Conservation (phyloP, 1,140 invertebrate genomes). For the Dolichoris vasculosae region DNA sequence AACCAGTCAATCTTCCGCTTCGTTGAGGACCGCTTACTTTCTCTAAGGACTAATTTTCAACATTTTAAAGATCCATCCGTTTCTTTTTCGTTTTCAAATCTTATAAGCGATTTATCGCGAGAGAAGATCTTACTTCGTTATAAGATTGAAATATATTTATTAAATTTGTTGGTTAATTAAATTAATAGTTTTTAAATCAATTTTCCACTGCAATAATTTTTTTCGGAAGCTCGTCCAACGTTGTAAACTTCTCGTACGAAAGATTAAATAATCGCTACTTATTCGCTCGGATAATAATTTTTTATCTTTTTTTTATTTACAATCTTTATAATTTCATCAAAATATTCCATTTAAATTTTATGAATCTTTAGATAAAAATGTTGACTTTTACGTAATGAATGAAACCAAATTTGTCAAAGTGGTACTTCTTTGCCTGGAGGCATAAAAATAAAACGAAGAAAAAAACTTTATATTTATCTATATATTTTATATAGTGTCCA, state of each 20-base stretch:
- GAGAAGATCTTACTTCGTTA: background rate
- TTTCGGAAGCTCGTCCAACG: background rate
- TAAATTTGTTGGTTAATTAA: background rate
- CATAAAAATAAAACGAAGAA: background rate
- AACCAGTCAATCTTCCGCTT: background rate
- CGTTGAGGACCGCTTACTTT: background rate
- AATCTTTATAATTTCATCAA: too few species aligned
- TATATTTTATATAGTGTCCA: background rate
- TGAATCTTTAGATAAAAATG: too few species aligned
- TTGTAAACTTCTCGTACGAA: background rate
- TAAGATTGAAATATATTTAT: background rate
- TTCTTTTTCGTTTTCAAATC: background rate
- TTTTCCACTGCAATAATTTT: background rate
- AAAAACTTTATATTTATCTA: conserved; percentile 5
- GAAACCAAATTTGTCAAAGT: background rate
- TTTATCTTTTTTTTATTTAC: background rate
- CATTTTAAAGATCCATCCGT: background rate
- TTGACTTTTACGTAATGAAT: background rate
- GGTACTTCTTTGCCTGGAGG: background rate
- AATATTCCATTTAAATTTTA: too few species aligned
- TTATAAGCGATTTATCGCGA: background rate
- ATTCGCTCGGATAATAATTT: background rate
- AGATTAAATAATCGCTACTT: background rate
- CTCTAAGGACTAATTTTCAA: conserved; percentile 4
- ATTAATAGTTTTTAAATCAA: background rate